A percentile compares a stretch with the other conserved stretches of the same genome.
Evolutionary conservation across 2,888 invertebrate genomes (phyloP).

Genomic region (Carpatolechia fugitivella): DNA sequence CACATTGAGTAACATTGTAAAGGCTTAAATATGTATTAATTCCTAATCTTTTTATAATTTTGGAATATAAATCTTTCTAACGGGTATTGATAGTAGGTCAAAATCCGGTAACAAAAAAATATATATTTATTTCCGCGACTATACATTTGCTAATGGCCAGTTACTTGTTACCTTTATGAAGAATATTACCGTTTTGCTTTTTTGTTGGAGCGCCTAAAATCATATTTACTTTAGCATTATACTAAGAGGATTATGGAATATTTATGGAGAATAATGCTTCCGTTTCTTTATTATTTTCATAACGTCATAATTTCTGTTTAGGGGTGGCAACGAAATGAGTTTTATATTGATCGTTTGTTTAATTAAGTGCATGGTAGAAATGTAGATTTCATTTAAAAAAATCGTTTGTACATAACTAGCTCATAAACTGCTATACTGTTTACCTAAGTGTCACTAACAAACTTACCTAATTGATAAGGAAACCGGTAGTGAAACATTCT

Average conservation of each 20-base stretch:
- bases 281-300: constrained; percentile 46
- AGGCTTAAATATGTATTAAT: too few relatives aligned
- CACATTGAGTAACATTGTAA: not conserved
- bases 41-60: too few relatives aligned
- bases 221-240: constrained; percentile 59
- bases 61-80: too few relatives aligned
- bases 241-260: constrained; percentile 67
- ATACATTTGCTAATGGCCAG: constrained; percentile 44
- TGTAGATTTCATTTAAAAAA: too few relatives aligned
- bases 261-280: constrained; percentile 54
- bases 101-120: too few relatives aligned
- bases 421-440: too few relatives aligned
- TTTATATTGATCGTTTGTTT: not conserved
- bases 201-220: constrained; percentile 49
- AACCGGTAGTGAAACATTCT: not conserved
- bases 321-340: not conserved
- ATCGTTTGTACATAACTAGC: too few relatives aligned
- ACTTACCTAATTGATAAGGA: not conserved
- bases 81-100: too few relatives aligned
- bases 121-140: not conserved
- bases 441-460: too few relatives aligned
- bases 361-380: not conserved
- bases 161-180: constrained; percentile 50
- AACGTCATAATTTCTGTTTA: constrained; percentile 41
- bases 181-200: constrained; percentile 33